These are phyloP conservation scores for Gymnoscopelus microlampas DNA, from an alignment of 2,797 vertebrate species.

Conservation along the genomic window DNA sequence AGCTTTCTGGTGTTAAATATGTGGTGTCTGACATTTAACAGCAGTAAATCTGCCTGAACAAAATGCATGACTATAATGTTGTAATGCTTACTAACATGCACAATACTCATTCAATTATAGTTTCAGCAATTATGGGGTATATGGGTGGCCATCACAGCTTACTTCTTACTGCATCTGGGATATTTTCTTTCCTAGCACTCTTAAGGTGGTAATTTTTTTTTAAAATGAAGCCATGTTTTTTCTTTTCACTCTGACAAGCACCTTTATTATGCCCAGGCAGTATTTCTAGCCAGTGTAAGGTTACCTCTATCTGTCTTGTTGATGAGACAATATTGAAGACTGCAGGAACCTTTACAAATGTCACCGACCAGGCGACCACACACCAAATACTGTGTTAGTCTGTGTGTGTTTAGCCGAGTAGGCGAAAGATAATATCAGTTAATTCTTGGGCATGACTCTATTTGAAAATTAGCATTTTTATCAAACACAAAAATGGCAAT, in stretches of 20 bases:
- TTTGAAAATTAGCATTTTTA: slow-evolving; percentile 12
- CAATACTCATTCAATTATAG: neutral
- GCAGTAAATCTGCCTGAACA: too few species aligned
- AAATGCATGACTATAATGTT: too few species aligned
- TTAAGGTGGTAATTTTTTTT: too few species aligned
- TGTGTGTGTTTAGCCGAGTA: slow-evolving; percentile 5
- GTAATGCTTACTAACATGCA: too few species aligned
- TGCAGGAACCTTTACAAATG: slow-evolving; percentile 63
- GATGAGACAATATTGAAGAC: slow-evolving; percentile 41
- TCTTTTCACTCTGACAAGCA: neutral
- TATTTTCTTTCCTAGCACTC: too few species aligned
- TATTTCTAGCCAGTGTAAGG: slow-evolving; percentile 20
- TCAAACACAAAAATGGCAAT: slow-evolving; percentile 21
- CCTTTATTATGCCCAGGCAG: slow-evolving; percentile 3
- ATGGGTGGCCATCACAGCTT: slow-evolving; percentile 21
- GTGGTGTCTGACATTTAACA: too few species aligned
- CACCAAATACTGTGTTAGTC: slow-evolving; percentile 12
- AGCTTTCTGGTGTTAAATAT: too few species aligned
- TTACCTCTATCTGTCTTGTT: slow-evolving; percentile 27
- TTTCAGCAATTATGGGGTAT: neutral
- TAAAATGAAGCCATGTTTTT: neutral
- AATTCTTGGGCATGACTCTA: neutral
- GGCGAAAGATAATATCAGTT: slow-evolving; percentile 19
- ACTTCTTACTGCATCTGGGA: too few species aligned
- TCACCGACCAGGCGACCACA: slow-evolving; percentile 27